These are phyloP conservation scores for Erannis defoliaria DNA, from an alignment of 2,888 invertebrate species.

Conservation along the genomic window DNA sequence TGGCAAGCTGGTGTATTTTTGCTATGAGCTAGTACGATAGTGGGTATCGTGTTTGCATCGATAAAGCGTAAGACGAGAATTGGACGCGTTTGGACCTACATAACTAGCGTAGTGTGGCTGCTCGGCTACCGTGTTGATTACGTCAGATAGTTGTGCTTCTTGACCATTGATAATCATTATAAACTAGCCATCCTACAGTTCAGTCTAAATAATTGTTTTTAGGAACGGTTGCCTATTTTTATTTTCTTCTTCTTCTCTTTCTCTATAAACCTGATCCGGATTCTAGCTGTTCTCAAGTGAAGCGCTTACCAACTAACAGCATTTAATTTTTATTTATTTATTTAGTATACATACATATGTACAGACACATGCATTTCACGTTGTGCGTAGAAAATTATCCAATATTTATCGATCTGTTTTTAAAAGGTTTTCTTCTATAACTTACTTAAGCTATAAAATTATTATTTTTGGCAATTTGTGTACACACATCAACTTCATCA, in stretches of 20 bases:
- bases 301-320: too few species aligned
- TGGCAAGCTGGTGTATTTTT: conserved; percentile 18
- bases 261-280: too few species aligned
- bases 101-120: conserved; percentile 72
- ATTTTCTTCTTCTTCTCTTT: neutral
- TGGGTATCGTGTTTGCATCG: conserved; percentile 38
- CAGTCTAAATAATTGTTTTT: neutral
- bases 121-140: conserved; percentile 66
- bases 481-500: too few species aligned
- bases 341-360: too few species aligned
- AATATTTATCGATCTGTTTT: too few species aligned
- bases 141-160: conserved; percentile 61
- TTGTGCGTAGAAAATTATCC: too few species aligned
- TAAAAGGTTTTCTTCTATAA: too few species aligned
- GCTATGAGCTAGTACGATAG: conserved; percentile 19
- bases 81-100: conserved; percentile 65
- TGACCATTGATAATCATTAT: conserved; percentile 21
- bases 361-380: too few species aligned
- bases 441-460: too few species aligned
- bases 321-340: too few species aligned
- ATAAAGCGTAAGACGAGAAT: conserved; percentile 54
- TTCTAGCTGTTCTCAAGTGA: too few species aligned
- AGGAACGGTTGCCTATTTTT: neutral
- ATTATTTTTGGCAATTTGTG: too few species aligned
- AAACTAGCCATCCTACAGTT: conserved; percentile 15